Evolutionary conservation across 2,888 invertebrate genomes (phyloP).

Genomic region (Diarsia mendica): DNA sequence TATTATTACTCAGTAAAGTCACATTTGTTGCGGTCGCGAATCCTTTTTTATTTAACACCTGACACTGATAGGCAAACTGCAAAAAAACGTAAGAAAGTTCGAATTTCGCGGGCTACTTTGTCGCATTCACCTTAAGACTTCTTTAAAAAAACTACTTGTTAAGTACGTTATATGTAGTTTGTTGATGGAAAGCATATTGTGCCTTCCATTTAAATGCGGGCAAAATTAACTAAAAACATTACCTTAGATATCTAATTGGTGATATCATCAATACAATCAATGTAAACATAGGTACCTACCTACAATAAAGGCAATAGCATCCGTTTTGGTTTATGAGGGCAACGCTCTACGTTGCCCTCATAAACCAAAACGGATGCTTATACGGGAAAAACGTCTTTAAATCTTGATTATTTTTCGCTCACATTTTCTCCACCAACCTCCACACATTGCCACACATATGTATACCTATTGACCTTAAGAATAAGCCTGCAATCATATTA

Average conservation of each 20-base stretch:
- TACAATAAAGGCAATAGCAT: slow-evolving; percentile 5
- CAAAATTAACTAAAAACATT: not conserved
- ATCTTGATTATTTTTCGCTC: not conserved
- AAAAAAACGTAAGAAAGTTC: too few species aligned
- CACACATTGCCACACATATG: not conserved
- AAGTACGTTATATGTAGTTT: not conserved
- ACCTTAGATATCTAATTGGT: not conserved
- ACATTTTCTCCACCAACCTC: not conserved
- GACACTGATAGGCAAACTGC: too few species aligned
- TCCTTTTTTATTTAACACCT: too few species aligned
- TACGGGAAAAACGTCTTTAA: not conserved
- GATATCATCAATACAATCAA: slow-evolving; percentile 31
- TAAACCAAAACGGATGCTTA: not conserved
- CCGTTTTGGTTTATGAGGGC: too few species aligned
- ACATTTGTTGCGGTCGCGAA: too few species aligned
- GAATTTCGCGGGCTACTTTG: too few species aligned
- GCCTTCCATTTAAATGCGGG: not conserved
- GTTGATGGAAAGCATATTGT: not conserved
- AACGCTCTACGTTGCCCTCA: not conserved
- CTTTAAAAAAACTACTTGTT: not conserved
- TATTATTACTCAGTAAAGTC: too few species aligned
- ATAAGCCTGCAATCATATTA: slow-evolving; percentile 33
- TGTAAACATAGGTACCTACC: not conserved
- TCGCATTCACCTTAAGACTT: not conserved
- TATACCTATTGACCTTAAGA: not conserved